phyloP scores from a whole-genome alignment of 2,113 vertebrate species.

The Cryptomyrus ogoouensis region DNA sequence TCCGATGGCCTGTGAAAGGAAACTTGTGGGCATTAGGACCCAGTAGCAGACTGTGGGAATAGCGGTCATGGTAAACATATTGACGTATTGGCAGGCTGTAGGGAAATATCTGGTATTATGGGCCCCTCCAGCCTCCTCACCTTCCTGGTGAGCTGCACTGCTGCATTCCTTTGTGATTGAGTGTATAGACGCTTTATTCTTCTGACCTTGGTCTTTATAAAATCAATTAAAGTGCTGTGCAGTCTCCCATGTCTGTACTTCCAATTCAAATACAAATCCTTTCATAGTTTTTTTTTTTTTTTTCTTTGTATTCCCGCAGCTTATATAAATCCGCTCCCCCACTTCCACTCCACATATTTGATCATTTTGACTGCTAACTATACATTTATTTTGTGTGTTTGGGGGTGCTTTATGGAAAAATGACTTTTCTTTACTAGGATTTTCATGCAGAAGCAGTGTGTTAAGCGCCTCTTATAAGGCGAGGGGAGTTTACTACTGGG shows the following conservation, averaged over 20 bases:
- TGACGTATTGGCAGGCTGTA: background rate
- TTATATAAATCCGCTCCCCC: background rate
- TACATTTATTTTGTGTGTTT: background rate
- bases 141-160: background rate
- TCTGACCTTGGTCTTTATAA: constrained; percentile 2
- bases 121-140: background rate
- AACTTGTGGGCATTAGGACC: background rate
- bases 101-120: constrained; percentile 11
- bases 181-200: background rate
- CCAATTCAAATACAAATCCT: background rate
- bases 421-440: background rate
- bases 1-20: background rate
- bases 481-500: background rate
- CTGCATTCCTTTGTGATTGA: background rate
- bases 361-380: background rate
- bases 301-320: background rate
- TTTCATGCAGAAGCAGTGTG: background rate
- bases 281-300: background rate
- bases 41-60: background rate
- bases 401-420: background rate
- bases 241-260: background rate
- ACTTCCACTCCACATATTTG: background rate
- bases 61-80: background rate
- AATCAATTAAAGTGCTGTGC: background rate
- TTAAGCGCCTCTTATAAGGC: background rate